These are phyloP conservation scores for Mus pahari DNA, from an alignment of 2,113 vertebrate genomes.

Conservation along the genomic window DNA sequence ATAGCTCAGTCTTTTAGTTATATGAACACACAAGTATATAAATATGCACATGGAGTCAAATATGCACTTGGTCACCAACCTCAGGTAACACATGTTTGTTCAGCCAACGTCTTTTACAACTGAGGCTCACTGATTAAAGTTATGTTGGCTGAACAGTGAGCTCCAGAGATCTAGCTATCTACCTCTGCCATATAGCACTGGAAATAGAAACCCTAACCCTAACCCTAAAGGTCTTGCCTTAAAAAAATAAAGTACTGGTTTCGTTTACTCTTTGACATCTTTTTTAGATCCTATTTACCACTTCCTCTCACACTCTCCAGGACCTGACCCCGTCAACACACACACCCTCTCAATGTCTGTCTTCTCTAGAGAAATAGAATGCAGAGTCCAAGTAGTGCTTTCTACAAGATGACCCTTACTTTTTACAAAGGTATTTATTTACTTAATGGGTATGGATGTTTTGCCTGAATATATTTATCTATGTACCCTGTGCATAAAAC, in stretches of 20 bases:
- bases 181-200: background rate
- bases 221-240: background rate
- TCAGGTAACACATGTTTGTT: background rate
- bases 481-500: background rate
- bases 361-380: background rate
- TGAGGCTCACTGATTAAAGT: background rate
- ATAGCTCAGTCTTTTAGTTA: background rate
- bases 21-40: background rate
- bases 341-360: background rate
- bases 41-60: background rate
- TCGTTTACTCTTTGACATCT: background rate
- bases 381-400: background rate
- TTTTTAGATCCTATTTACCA: background rate
- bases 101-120: background rate
- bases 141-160: background rate
- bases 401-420: background rate
- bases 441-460: background rate
- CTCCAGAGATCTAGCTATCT: background rate
- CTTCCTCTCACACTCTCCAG: background rate
- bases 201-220: background rate
- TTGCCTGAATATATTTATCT: background rate
- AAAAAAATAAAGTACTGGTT: background rate
- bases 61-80: background rate
- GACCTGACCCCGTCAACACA: background rate
- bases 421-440: background rate